Percentiles rank a stretch among this genome's conserved stretches.
phyloP scores from a whole-genome alignment of 2,113 vertebrate species.

The Centropristis striata region DNA sequence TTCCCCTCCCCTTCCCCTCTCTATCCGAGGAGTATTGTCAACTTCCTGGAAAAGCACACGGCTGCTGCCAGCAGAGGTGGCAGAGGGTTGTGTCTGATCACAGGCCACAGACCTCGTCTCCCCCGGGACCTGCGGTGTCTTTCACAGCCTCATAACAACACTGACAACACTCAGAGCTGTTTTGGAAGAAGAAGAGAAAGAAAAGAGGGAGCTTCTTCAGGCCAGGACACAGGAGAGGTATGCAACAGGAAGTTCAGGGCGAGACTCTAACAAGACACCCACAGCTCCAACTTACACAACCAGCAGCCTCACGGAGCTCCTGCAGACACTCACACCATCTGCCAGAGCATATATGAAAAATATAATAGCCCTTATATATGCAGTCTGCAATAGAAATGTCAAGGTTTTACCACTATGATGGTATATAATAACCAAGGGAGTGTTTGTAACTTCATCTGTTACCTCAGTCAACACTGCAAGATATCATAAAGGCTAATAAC shows the following conservation, averaged over 20 bases:
- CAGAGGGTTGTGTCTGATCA: constrained; percentile 57
- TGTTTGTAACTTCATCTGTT: not conserved
- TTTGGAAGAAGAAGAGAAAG: constrained; percentile 42
- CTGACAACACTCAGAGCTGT: constrained; percentile 39
- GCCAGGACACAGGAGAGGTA: constrained; percentile 2
- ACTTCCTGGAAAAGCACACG: constrained; percentile 79
- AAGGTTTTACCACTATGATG: not conserved
- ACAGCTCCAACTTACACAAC: not conserved
- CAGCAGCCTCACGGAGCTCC: not conserved
- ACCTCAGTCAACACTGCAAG: constrained; percentile 1
- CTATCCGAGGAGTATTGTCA: constrained; percentile 41
- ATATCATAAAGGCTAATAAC: too few relatives aligned
- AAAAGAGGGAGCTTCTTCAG: not conserved
- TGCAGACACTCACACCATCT: constrained; percentile 7
- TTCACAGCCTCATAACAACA: constrained; percentile 45
- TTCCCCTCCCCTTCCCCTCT: constrained; percentile 37
- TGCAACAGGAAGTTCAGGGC: constrained; percentile 23
- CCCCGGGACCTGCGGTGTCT: constrained; percentile 58
- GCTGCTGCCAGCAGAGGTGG: constrained; percentile 69
- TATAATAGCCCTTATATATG: not conserved
- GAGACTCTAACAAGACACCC: constrained; percentile 5
- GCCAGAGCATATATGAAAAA: not conserved
- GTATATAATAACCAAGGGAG: not conserved
- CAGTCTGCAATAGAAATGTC: not conserved
- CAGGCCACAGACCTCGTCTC: constrained; percentile 56